phyloP scores from a whole-genome alignment of 1,140 invertebrate genomes.

The Papilio helenus region DNA sequence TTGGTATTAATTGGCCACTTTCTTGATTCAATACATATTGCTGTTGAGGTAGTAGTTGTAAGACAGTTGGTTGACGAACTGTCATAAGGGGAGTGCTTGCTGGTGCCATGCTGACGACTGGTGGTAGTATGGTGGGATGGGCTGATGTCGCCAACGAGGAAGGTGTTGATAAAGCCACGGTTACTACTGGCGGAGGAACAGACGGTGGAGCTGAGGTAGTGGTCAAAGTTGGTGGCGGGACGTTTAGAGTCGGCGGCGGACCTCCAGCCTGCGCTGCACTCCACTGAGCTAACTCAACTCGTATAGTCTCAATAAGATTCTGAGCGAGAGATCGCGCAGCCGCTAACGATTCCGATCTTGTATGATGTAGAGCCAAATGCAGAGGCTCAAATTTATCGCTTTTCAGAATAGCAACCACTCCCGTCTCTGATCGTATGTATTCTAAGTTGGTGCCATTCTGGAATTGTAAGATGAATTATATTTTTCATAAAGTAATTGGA shows the following conservation, averaged over 20 bases:
- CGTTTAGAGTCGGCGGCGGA: conserved; percentile 68
- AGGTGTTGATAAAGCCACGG: conserved; percentile 62
- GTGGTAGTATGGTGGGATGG: conserved; percentile 66
- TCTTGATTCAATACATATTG: conserved; percentile 79
- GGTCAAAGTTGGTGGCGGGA: conserved; percentile 69
- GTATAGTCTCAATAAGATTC: conserved; percentile 92
- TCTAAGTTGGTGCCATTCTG: conserved; percentile 88
- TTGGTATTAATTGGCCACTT: conserved; percentile 76
- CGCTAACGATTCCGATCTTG: conserved; percentile 86
- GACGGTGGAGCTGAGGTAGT: conserved; percentile 67
- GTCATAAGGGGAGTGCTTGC: conserved; percentile 74
- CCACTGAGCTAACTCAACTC: conserved; percentile 88
- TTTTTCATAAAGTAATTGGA: conserved; percentile 40
- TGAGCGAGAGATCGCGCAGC: conserved; percentile 89
- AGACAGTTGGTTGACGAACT: conserved; percentile 72
- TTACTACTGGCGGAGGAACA: conserved; percentile 60
- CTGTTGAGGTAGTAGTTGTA: conserved; percentile 73
- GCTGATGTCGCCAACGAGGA: conserved; percentile 60
- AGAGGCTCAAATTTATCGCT: conserved; percentile 92
- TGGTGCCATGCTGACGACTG: conserved; percentile 73
- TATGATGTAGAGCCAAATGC: conserved; percentile 90
- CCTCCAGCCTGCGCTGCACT: conserved; percentile 74
- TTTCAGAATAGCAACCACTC: conserved; percentile 88
- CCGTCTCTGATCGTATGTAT: conserved; percentile 90
- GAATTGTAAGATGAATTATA: conserved; percentile 50